Conservation (phyloP, 2,888 invertebrate genomes). For the Heliconius erato region DNA sequence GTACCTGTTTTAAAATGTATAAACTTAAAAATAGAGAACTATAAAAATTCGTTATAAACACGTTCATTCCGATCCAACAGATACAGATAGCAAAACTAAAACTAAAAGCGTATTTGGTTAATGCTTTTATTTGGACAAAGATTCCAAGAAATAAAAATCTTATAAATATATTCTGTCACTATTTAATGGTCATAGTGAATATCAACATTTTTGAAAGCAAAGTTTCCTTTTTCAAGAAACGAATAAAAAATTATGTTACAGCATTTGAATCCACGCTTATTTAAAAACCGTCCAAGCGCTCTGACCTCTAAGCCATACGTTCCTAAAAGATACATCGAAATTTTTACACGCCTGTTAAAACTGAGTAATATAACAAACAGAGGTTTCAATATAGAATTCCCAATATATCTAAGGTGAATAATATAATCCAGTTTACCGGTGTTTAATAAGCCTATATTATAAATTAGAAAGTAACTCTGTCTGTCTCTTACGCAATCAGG, state of each 20-base stretch:
- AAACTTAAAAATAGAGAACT: conserved; percentile 21
- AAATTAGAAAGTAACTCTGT: too few relatives aligned
- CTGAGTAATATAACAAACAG: too few relatives aligned
- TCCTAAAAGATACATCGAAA: too few relatives aligned
- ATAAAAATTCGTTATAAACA: conserved; percentile 16
- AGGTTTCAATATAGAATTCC: too few relatives aligned
- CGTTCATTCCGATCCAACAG: conserved; percentile 1
- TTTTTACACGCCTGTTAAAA: too few relatives aligned
- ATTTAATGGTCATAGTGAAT: neutral
- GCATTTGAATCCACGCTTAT: too few relatives aligned
- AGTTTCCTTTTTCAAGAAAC: too few relatives aligned
- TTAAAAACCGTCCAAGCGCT: too few relatives aligned
- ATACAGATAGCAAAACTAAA: neutral
- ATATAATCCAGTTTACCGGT: neutral
- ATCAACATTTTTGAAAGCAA: neutral
- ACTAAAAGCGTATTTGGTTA: neutral
- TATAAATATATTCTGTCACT: neutral
- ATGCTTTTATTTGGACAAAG: neutral
- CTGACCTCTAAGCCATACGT: too few relatives aligned
- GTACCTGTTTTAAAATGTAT: conserved; percentile 8
- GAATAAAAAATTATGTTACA: neutral
- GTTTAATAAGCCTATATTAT: neutral
- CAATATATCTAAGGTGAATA: too few relatives aligned
- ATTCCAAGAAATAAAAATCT: neutral
- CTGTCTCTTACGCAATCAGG: too few relatives aligned